Base-by-base conservation (phyloP, 2,113 vertebrate genomes). In the Perccottus glenii region DNA sequence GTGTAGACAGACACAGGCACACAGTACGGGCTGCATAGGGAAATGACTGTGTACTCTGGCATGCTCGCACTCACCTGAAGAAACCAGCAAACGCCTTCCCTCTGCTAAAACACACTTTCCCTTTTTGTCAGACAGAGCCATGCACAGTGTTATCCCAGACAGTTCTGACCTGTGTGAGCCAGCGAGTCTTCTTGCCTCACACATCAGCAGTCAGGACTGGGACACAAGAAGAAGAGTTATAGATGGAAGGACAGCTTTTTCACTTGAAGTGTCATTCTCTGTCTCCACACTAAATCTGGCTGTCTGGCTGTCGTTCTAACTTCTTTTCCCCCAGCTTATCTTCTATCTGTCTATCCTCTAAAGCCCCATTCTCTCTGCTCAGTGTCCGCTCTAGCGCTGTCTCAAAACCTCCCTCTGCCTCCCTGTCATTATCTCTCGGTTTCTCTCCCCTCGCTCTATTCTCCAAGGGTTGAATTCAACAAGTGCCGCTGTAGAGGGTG, bases 391-490 rank as follows among this genome's bases (percentile, higher is more conserved):
- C 70, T 64, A 73, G 73, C 78, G 45, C 73, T 38, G 87, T 83
- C 80, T 86, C 76, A 83, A 85, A 86, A 77, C 78, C 74, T 86
- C 79, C 67, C 83, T 85, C 74, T 86, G 82, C 82, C 86, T 88
- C 80, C 70, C 82, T 82, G 84, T 88, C 87, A 86, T 88, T 87
- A 90, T 80, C 87, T 84, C 80, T 70, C 76, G 69, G 48, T 75
- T 65, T 78, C 74, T 82, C 81, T 73, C 82, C 77, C 60, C 75
- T 85, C 75, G 79, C 80, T 81, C 87, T 85, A 81, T 81, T 84
- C 84, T 85, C 80, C 60, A 77, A 86, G 85, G 88, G 85, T 87
- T 87, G 86, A 80, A 90, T 90, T 92, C 90, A 93, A 90, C 90
- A 91, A 90, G 90, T 93, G 90, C 89, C 68, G 85, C 87, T 90